Evolutionary conservation across 2,888 invertebrate species (phyloP).

Genomic region (Thymelicus sylvestris): DNA sequence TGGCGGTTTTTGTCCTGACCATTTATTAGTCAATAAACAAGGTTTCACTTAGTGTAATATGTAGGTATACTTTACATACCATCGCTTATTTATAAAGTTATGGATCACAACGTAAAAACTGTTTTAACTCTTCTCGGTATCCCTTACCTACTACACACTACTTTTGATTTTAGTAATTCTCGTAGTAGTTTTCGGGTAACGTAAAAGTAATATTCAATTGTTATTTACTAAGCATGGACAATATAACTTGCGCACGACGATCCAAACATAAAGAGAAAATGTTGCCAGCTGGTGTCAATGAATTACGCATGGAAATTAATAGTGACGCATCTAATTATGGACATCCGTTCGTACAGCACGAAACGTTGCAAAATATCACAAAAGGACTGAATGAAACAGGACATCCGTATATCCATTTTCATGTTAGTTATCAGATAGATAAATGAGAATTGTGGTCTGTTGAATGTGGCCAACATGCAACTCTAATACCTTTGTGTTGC

Average conservation of each 20-base stretch:
- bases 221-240: too few relatives aligned
- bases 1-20: too few relatives aligned
- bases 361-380: slow-evolving; percentile 59
- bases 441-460: slow-evolving; percentile 29
- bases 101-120: too few relatives aligned
- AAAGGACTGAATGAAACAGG: slow-evolving; percentile 60
- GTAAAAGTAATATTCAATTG: too few relatives aligned
- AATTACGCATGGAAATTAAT: slow-evolving; percentile 46
- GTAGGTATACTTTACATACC: too few relatives aligned
- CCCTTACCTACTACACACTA: too few relatives aligned
- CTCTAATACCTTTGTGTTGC: slow-evolving; percentile 25
- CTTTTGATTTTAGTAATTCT: too few relatives aligned
- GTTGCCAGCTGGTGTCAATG: slow-evolving; percentile 25
- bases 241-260: neutral
- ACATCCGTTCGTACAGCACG: slow-evolving; percentile 60
- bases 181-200: too few relatives aligned
- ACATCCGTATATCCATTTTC: slow-evolving; percentile 46
- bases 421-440: slow-evolving; percentile 33
- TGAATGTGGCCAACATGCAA: slow-evolving; percentile 28
- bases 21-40: too few relatives aligned
- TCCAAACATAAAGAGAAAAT: slow-evolving; percentile 17
- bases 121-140: too few relatives aligned
- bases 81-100: too few relatives aligned
- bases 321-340: slow-evolving; percentile 60
- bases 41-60: too few relatives aligned